These are phyloP conservation scores for Alsophila aescularia DNA, from an alignment of 2,888 invertebrate genomes.

Conservation along the genomic window DNA sequence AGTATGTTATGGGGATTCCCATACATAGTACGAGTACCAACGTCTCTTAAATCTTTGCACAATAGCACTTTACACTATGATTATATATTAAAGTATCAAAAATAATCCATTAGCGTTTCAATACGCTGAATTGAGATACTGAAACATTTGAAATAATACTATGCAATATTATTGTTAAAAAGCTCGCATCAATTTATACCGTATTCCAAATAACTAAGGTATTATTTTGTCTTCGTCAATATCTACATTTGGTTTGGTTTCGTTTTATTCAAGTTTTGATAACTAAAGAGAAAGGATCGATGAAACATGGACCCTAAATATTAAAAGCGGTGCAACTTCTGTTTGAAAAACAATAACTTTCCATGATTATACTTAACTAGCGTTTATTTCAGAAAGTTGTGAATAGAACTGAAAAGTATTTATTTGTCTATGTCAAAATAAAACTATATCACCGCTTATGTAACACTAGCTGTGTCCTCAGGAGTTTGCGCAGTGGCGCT, in stretches of 20 bases:
- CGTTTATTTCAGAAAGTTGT: background rate
- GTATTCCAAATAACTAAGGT: background rate
- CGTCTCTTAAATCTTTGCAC: too few relatives aligned
- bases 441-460: too few relatives aligned
- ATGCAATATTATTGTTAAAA: background rate
- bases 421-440: too few relatives aligned
- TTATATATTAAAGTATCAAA: too few relatives aligned
- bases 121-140: background rate
- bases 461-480: too few relatives aligned
- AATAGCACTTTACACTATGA: too few relatives aligned
- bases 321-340: constrained; percentile 1
- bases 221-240: too few relatives aligned
- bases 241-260: background rate
- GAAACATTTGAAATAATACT: background rate
- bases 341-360: constrained; percentile 1
- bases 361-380: background rate
- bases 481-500: too few relatives aligned
- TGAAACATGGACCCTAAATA: constrained; percentile 9
- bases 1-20: too few relatives aligned
- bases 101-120: too few relatives aligned
- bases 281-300: background rate
- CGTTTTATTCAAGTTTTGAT: background rate
- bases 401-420: background rate
- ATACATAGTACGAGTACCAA: too few relatives aligned
- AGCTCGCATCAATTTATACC: background rate